phyloP scores from a whole-genome alignment of 2,797 vertebrate genomes.

The Amazona finschi region DNA sequence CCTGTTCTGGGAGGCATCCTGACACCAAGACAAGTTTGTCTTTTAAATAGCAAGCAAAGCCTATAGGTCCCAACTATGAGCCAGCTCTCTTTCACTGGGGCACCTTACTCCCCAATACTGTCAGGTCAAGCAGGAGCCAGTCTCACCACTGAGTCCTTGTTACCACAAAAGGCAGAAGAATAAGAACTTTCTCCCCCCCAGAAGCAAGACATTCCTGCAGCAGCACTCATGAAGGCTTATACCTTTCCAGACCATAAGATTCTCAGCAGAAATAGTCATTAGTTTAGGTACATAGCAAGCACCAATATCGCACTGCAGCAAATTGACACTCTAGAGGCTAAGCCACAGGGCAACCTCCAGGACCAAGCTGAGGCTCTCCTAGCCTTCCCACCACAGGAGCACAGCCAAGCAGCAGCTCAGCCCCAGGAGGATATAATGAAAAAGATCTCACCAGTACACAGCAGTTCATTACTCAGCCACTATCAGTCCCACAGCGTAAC shows the following conservation, averaged over 20 bases:
- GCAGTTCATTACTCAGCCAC: not conserved
- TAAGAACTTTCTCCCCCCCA: not conserved
- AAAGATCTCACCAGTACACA: not conserved
- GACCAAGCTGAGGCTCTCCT: not conserved
- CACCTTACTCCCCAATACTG: not conserved
- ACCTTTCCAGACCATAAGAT: not conserved
- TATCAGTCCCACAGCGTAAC: not conserved
- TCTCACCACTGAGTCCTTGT: not conserved
- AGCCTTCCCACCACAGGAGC: rapidly evolving
- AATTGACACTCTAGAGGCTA: not conserved
- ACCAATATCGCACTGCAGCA: not conserved
- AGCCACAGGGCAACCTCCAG: not conserved
- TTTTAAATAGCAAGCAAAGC: not conserved
- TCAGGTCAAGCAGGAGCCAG: not conserved
- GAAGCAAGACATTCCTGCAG: not conserved
- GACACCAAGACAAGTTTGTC: rapidly evolving
- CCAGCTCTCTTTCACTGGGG: not conserved
- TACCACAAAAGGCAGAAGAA: not conserved
- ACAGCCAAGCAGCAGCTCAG: not conserved
- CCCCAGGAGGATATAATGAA: rapidly evolving
- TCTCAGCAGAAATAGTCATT: not conserved
- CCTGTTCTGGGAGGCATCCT: not conserved
- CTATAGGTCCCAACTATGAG: not conserved
- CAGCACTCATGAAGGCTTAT: not conserved
- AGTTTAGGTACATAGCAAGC: rapidly evolving